Evolutionary conservation across 2,113 vertebrate species (phyloP), one percentile per base, ranked within the genome.

Genomic region (Amphiprion percula): DNA sequence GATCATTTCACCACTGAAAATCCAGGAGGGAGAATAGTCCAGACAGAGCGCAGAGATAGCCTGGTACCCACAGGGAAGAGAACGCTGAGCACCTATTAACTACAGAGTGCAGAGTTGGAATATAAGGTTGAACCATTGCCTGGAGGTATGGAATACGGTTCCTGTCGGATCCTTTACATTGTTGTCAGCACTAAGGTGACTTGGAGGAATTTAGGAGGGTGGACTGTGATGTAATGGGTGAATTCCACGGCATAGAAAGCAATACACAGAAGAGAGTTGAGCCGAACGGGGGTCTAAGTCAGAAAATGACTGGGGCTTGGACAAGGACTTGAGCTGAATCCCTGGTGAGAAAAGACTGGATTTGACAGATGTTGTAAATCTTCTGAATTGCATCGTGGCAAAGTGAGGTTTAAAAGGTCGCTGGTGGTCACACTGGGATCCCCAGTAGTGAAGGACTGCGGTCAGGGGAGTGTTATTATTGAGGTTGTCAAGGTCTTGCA

Each of bases 291-390:
- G 63, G 81, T 72, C 71, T 30, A 79, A 26, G 58, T 80, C 56
- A 55, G 64, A 60, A 84, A 84, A 87, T 60, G 62, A 77, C 64
- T 53, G 30, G 33, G 75, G 59, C 69, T 84, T 68, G 82, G 82
- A 87, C 77, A 77, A 85, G 82, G 85, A 76, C 79, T 84, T 65
- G 56, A 87, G 77, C 50, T 14, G 75, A 82, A 82, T 83, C 88
- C 92, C 82, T 49, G 74, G 82, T 83, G 87, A 87, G 81, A 85
- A 75, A 88, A 85, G 73, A 52, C 72, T 72, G 70, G 79, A 85
- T 90, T 77, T 91, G 75, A 86, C 88, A 87, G 84, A 85, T 87
- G 88, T 79, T 83, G 41, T 88, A 88, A 92, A 93, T 93, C 87
- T 87, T 70, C 65, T 46, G 74, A 83, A 86, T 83, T 49, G 33